phyloP scores from a whole-genome alignment of 2,888 invertebrate genomes.

The Lithosia quadra region DNA sequence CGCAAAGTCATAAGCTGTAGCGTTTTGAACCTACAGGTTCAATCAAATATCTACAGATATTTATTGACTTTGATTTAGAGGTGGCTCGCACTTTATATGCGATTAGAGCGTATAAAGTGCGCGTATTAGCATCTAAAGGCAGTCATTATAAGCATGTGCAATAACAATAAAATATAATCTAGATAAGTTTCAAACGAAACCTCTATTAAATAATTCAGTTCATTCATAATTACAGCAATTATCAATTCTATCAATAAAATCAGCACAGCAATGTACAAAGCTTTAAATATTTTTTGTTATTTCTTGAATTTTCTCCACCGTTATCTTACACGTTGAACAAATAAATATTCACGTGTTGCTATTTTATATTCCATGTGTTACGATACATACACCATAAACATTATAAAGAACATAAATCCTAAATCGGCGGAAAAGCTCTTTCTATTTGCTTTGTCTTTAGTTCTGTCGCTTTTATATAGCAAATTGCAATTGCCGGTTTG shows the following conservation, averaged over 20 bases:
- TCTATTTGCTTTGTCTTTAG: too few relatives aligned
- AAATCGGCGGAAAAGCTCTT: not conserved
- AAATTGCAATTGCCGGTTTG: too few relatives aligned
- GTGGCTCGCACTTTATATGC: not conserved
- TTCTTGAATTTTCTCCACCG: constrained; percentile 54
- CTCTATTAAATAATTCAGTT: constrained; percentile 58
- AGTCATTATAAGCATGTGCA: constrained; percentile 46
- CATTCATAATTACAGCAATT: constrained; percentile 64
- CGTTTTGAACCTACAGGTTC: too few relatives aligned
- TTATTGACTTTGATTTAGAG: too few relatives aligned
- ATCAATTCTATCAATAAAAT: constrained; percentile 50
- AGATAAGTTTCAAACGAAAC: constrained; percentile 52
- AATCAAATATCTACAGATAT: too few relatives aligned
- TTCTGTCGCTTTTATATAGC: too few relatives aligned
- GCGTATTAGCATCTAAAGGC: constrained; percentile 10
- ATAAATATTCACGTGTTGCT: constrained; percentile 58
- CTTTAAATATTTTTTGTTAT: constrained; percentile 61
- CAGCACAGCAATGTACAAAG: constrained; percentile 64
- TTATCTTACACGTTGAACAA: constrained; percentile 54
- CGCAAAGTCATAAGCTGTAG: constrained; percentile 21
- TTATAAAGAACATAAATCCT: constrained; percentile 48
- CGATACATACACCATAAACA: constrained; percentile 61
- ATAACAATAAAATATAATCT: constrained; percentile 41
- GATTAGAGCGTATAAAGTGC: not conserved
- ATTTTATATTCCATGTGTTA: constrained; percentile 51